phyloP scores from a whole-genome alignment of 2,113 vertebrate species.

The Spermophilus dauricus region DNA sequence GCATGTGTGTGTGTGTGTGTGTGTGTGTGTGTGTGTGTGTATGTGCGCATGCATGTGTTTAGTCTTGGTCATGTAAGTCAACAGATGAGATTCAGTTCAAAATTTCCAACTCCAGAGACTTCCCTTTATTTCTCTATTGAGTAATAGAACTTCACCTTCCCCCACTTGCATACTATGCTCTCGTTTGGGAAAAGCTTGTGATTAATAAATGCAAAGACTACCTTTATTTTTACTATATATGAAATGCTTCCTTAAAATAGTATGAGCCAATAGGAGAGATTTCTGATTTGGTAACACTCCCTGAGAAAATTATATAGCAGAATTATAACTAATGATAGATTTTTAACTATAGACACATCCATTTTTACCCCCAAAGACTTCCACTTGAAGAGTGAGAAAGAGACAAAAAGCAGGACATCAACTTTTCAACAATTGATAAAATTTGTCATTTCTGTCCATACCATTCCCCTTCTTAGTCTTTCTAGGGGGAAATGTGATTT shows the following conservation, averaged over 20 bases:
- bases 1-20: not conserved
- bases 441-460: not conserved
- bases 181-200: not conserved
- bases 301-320: conserved; percentile 42
- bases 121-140: not conserved
- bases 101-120: not conserved
- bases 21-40: no score
- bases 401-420: conserved; percentile 54
- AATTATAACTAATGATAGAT: conserved; percentile 54
- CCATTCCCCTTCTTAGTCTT: not conserved
- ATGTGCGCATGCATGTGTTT: not conserved
- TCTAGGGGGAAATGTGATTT: conserved; percentile 5
- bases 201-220: not conserved
- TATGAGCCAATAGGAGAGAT: conserved; percentile 32
- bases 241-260: conserved; percentile 41
- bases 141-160: not conserved
- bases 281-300: conserved; percentile 29
- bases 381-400: conserved; percentile 45
- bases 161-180: not conserved
- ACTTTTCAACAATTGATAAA: conserved; percentile 48
- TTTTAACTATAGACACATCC: conserved; percentile 5
- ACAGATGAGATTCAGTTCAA: not conserved
- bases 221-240: not conserved
- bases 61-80: not conserved
- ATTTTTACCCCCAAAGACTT: conserved; percentile 34